These are phyloP conservation scores for Picathartes gymnocephalus DNA, from an alignment of 2,113 vertebrate genomes.

Conservation along the genomic window DNA sequence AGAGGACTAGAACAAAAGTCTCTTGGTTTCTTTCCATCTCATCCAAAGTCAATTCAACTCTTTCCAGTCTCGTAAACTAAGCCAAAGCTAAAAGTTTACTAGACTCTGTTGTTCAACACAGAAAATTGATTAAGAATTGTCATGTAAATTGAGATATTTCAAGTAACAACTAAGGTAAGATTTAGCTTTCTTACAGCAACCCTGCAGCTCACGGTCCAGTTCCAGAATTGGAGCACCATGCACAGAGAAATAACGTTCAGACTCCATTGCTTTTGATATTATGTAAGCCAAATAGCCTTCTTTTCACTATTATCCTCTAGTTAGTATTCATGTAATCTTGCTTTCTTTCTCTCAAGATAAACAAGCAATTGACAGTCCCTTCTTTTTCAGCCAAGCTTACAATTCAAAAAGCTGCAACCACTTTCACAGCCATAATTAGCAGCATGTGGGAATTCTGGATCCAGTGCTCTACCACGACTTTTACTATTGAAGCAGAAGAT, in stretches of 20 bases:
- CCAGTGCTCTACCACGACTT: neutral
- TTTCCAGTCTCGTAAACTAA: neutral
- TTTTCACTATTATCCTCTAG: neutral
- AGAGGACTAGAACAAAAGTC: neutral
- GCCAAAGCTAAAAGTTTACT: neutral
- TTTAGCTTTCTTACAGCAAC: neutral
- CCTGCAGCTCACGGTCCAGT: neutral
- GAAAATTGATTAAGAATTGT: neutral
- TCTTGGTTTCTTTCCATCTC: neutral
- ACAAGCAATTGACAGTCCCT: neutral
- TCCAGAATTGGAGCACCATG: neutral
- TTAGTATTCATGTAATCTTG: conserved; percentile 16
- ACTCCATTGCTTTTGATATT: neutral
- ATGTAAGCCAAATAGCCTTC: neutral
- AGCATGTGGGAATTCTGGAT: neutral
- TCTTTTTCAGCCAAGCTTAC: neutral
- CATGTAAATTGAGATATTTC: neutral
- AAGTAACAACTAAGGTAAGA: neutral
- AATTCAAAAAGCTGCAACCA: neutral
- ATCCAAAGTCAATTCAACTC: neutral
- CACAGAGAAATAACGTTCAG: neutral
- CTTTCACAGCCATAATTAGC: neutral
- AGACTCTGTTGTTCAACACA: neutral
- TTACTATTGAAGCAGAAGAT: neutral
- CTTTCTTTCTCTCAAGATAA: conserved; percentile 13